Conservation (phyloP, 1,140 invertebrate species). For the Lysiphlebus fabarum region DNA sequence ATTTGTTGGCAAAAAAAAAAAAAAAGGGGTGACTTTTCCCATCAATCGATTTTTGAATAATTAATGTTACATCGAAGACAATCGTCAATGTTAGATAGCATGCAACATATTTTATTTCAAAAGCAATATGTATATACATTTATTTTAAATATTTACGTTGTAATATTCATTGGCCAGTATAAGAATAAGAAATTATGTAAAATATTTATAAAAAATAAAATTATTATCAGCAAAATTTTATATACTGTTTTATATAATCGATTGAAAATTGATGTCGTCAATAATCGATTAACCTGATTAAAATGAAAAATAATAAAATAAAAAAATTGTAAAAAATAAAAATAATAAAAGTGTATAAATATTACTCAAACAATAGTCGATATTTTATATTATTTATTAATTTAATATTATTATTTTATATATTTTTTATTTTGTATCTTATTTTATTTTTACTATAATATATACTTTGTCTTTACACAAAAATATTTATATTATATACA, state of each 20-base stretch:
- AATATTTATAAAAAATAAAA: too few species aligned
- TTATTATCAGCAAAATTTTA: too few species aligned
- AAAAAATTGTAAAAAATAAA: too few species aligned
- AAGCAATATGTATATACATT: slow-evolving; percentile 5
- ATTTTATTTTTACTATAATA: slow-evolving; percentile 2
- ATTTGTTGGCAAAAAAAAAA: background rate
- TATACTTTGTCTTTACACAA: slow-evolving; percentile 12
- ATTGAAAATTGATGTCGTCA: too few species aligned
- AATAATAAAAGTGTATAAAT: too few species aligned
- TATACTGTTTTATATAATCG: too few species aligned
- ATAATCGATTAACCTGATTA: too few species aligned
- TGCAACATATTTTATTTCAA: slow-evolving; percentile 3
- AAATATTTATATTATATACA: slow-evolving; percentile 21
- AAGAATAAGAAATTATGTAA: background rate
- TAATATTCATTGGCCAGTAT: background rate
- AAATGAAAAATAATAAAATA: too few species aligned
- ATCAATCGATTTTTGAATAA: slow-evolving; percentile 18
- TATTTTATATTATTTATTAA: background rate
- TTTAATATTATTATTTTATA: slow-evolving; percentile 1
- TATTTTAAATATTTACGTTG: slow-evolving; percentile 10
- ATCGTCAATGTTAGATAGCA: slow-evolving; percentile 14
- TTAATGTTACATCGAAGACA: slow-evolving; percentile 8
- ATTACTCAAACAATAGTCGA: background rate
- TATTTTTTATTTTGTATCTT: slow-evolving; percentile 6
- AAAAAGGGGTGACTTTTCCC: background rate